phyloP scores from a whole-genome alignment of 2,888 invertebrate species.

The Callimorpha dominula region DNA sequence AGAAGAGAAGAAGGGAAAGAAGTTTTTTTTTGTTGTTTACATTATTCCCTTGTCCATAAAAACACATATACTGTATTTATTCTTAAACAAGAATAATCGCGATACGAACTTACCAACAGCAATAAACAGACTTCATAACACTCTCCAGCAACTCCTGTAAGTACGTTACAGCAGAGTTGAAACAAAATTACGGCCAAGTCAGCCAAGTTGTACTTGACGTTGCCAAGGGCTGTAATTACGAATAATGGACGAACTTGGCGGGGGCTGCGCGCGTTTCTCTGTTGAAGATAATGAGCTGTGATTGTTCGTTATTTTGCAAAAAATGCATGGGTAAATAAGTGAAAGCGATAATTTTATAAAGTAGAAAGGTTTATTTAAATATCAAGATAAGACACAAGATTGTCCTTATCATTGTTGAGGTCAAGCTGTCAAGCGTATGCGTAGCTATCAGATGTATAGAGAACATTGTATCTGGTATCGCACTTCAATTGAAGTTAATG shows the following conservation, averaged over 20 bases:
- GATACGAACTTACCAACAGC: conserved; percentile 2
- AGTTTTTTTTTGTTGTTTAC: too few relatives aligned
- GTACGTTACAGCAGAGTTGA: conserved; percentile 27
- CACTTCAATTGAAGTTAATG: too few relatives aligned
- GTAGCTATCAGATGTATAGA: too few relatives aligned
- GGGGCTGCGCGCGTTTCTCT: conserved; percentile 23
- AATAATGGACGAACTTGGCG: conserved; percentile 44
- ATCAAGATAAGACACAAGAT: background rate
- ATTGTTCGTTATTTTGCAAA: conserved; percentile 30
- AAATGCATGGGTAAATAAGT: background rate
- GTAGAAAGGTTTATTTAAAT: background rate
- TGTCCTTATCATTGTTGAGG: background rate
- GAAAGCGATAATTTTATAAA: background rate
- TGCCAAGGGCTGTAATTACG: conserved; percentile 45
- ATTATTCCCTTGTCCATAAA: background rate
- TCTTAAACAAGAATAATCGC: background rate
- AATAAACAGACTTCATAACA: conserved; percentile 19
- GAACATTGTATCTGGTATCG: too few relatives aligned
- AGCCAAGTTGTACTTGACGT: conserved; percentile 21
- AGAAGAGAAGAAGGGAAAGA: too few relatives aligned
- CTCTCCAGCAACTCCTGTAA: conserved; percentile 32
- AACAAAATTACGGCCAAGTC: conserved; percentile 20
- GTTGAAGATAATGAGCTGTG: conserved; percentile 36
- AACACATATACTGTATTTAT: background rate
- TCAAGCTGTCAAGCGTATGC: background rate